Base-by-base conservation (phyloP, 2,888 invertebrate species). In the Eubasilissa splendida region DNA sequence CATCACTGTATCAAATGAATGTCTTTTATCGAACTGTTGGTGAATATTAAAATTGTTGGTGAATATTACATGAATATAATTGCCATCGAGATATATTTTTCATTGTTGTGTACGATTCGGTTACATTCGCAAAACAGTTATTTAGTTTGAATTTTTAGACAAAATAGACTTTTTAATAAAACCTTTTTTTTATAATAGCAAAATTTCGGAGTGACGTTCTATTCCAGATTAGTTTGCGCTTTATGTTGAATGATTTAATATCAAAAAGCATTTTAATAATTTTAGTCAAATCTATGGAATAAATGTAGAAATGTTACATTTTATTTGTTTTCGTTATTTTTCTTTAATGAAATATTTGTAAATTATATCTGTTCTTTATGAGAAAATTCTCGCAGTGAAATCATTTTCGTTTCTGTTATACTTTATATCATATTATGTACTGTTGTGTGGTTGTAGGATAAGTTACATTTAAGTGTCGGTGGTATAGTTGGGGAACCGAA, bases 251-350 rank as follows among this genome's bases (percentile, higher is more conserved):
- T 79, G 59, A 79, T 79, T 79, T 79, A 68, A 63, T 58, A 50
- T 65, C 58, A 70, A 76, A 80, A 76, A 68, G 76, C 80, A 80
- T 80, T 80, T 80, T 80, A 76, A 80, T 76, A 42, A 80, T 74
- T 81, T 83, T 82, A 82, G 82, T 83, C 76, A 83, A 83, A 82
- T 83, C 76, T 83, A 82, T 83, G 66, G 58, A 68, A 71, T 82
- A 82, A 81, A 79, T 83, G 74, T 80, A 81, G 42, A 79, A 66
- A 74, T 74, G 82, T 82, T 82, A 76, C 80, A 77, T 73, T 80
- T 77, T 75, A 59, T 81, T 83, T 83, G 78, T 81, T 83, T 80
- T 83, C 76, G 81, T 83, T 83, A 73, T 80, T 79, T 76, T 80
- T 80, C 71, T 81, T 78, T 81, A 78, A 76, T 81, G 53, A 79